Percentiles rank a stretch among this genome's conserved stretches.
phyloP scores from a whole-genome alignment of 2,797 vertebrate species.

The Masticophis lateralis region DNA sequence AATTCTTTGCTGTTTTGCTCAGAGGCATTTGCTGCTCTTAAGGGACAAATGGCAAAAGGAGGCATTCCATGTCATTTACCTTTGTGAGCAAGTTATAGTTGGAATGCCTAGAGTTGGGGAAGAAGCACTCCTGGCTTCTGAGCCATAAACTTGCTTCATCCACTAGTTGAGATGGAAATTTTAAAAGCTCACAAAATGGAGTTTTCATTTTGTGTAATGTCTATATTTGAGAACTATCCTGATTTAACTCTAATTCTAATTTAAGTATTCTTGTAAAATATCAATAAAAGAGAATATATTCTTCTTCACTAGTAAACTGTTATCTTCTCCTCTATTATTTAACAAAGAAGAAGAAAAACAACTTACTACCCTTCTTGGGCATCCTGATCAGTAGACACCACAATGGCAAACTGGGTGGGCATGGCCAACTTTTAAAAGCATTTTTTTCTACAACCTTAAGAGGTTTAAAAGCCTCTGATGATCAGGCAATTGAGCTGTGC shows the following conservation, averaged over 20 bases:
- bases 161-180: not conserved
- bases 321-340: not conserved
- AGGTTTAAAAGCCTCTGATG: no score
- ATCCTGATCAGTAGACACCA: not conserved
- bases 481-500: no score
- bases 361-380: not conserved
- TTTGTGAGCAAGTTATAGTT: conserved; percentile 7
- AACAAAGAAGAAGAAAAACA: not conserved
- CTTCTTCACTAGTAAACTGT: not conserved
- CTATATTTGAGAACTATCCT: not conserved
- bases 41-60: conserved; percentile 1
- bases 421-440: no score
- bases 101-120: not conserved
- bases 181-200: not conserved
- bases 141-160: not conserved
- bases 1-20: not conserved
- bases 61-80: not conserved
- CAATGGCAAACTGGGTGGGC: not conserved
- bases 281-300: not conserved
- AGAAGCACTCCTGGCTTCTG: conserved; percentile 1
- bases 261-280: not conserved
- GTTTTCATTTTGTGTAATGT: not conserved
- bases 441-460: no score
- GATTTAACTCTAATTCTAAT: not conserved
- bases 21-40: conserved; percentile 15